Evolutionary conservation across 2,113 vertebrate species (phyloP).

Genomic region (Nannobrachium achirus): DNA sequence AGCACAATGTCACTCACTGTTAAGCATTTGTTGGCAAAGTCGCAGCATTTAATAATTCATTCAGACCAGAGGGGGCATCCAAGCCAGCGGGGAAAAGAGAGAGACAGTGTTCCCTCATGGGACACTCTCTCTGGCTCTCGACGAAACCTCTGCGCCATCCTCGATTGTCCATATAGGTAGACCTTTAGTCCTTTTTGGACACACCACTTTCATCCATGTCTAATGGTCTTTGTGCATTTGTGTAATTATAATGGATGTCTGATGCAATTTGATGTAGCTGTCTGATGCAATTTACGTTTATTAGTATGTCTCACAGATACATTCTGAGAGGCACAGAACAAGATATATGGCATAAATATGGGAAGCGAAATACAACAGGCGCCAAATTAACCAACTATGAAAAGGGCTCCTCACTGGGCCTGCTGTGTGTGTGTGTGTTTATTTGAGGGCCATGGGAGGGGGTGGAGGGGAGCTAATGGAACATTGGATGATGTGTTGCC

Average conservation of each 20-base stretch:
- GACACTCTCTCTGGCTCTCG: constrained; percentile 21
- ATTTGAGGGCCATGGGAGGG: constrained; percentile 26
- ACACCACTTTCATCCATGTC: neutral
- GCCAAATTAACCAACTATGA: neutral
- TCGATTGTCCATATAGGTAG: neutral
- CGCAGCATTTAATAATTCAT: constrained; percentile 9
- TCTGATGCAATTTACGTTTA: constrained; percentile 17
- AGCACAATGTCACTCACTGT: neutral
- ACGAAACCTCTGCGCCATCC: neutral
- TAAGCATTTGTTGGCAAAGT: neutral
- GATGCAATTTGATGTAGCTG: neutral
- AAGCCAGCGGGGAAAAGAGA: constrained; percentile 5
- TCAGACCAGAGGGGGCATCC: constrained; percentile 10
- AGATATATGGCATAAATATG: constrained; percentile 26
- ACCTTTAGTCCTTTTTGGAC: neutral
- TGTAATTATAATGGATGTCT: neutral
- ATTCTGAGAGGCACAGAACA: constrained; percentile 12
- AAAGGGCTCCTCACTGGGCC: constrained; percentile 27
- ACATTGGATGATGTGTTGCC: constrained; percentile 51
- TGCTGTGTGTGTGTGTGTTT: constrained; percentile 26
- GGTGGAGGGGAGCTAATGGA: constrained; percentile 46
- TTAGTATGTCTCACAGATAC: constrained; percentile 2
- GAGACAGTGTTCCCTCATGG: constrained; percentile 4
- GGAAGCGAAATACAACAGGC: constrained; percentile 35
- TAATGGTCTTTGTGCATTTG: constrained; percentile 12